These are phyloP conservation scores for Caranx melampygus DNA, from an alignment of 2,113 vertebrate genomes.

Conservation along the genomic window DNA sequence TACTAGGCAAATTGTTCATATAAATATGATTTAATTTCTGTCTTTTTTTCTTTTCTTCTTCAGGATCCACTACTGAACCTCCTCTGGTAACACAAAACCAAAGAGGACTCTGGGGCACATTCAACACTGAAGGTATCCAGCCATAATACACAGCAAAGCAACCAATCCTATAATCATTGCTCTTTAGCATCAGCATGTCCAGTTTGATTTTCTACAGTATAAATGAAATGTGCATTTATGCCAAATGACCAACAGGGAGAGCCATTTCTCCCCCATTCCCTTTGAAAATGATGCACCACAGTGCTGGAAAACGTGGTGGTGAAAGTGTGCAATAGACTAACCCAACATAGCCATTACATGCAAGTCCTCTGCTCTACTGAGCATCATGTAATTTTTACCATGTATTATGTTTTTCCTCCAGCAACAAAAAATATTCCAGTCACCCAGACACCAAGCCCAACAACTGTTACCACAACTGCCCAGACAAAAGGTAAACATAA, in stretches of 20 bases:
- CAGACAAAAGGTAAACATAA: conserved; percentile 69
- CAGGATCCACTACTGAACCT: conserved; percentile 63
- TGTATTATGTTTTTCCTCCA: conserved; percentile 40
- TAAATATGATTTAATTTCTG: neutral
- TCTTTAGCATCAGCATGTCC: conserved; percentile 2
- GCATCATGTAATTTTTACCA: neutral
- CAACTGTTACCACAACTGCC: conserved; percentile 46
- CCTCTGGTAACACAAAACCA: conserved; percentile 34
- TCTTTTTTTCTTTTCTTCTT: conserved; percentile 4
- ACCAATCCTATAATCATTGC: neutral
- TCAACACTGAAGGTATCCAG: conserved; percentile 50
- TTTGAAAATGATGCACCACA: neutral
- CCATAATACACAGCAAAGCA: neutral
- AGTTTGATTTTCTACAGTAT: neutral
- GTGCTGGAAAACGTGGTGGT: conserved; percentile 5
- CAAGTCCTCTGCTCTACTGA: neutral
- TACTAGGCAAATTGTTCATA: neutral
- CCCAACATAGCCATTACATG: neutral
- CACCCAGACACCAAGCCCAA: conserved; percentile 50
- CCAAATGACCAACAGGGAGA: conserved; percentile 60
- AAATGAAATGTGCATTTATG: conserved; percentile 29
- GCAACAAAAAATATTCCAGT: conserved; percentile 63
- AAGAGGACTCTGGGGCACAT: neutral
- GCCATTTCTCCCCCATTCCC: conserved; percentile 49
- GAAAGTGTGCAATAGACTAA: neutral